Evolutionary conservation across 2,113 vertebrate genomes (phyloP), one percentile per base, ranked within the genome.

Genomic region (Brienomyrus brachyistius): DNA sequence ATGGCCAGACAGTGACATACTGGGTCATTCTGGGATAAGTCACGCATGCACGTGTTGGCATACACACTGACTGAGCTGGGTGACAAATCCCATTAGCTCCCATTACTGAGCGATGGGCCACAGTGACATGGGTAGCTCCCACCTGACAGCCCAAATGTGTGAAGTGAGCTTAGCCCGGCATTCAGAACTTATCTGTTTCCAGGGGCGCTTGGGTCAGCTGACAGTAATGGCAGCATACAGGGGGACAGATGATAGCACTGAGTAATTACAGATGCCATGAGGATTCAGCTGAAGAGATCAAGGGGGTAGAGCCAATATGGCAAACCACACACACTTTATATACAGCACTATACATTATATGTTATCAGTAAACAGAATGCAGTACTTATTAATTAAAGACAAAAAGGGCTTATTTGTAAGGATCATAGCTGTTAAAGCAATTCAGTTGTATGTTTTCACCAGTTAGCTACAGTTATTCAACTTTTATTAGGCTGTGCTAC

Each of bases 1-100:
- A 35, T 6, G 35, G 15, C 31, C 74, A 80, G 74, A 80, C 31
- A 80, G 83, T 50, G n/a, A 31, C 48, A 10, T 31, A 21, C 83
- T 27, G 4, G 83, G 21, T 21, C n/a, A 86, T 48, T 23, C 83
- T 31, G 83, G 47, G 47, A 45, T 27, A 51, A n/a, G 47, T 31
- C 23, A 48, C 9, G 45, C 21, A 10, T 13, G n/a, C 83, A 51
- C 5, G 7, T 43, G 35, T 80, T 7, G 35, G 15, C 83, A 51
- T 50, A 86, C 13, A 50, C 48, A 23, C 10, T 2, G 83, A 86
- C 8, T 23, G 48, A 48, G 45, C 47, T 51, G 23, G 83, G 23
- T 51, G 48, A 86, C 47, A 86, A 48, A 86, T 86, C 21, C 48
- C 83, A 86, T 86, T 86, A 86, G 48, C 83, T 86, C 5, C 11